Evolutionary conservation across 2,888 invertebrate genomes (phyloP).

Genomic region (Philaethria dido): DNA sequence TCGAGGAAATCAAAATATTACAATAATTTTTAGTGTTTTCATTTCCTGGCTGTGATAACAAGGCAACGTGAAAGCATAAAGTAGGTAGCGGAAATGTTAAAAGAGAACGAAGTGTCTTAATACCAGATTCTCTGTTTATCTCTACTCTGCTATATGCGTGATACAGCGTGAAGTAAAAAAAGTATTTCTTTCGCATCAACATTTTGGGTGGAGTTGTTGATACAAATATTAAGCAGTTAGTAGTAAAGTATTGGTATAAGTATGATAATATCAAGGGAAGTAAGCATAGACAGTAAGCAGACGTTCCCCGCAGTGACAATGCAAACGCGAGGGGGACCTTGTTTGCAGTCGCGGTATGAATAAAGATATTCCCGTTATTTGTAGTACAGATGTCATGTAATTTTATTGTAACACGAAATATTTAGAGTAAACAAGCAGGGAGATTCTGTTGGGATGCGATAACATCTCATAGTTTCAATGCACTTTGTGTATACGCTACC

Average conservation of each 20-base stretch:
- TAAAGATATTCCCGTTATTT: constrained; percentile 84
- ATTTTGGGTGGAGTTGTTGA: constrained; percentile 3
- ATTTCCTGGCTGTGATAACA: too few relatives aligned
- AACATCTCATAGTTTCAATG: constrained; percentile 76
- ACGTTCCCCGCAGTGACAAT: constrained; percentile 70
- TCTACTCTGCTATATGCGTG: too few relatives aligned
- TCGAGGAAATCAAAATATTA: too few relatives aligned
- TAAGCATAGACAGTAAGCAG: constrained; percentile 69
- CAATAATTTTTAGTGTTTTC: too few relatives aligned
- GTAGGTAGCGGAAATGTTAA: too few relatives aligned
- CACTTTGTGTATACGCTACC: constrained; percentile 60
- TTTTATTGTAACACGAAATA: constrained; percentile 82
- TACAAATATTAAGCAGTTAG: constrained; percentile 31
- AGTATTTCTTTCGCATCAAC: background rate
- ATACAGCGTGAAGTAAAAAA: too few relatives aligned
- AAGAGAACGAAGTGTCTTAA: too few relatives aligned
- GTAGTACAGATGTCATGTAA: constrained; percentile 84
- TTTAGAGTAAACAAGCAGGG: constrained; percentile 82
- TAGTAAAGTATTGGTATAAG: constrained; percentile 36
- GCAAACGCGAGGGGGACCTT: constrained; percentile 69
- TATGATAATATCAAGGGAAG: constrained; percentile 41
- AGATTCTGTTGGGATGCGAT: constrained; percentile 67
- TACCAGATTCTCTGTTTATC: too few relatives aligned
- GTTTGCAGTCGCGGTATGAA: constrained; percentile 79
- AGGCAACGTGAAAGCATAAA: too few relatives aligned